Conservation (phyloP, 2,113 vertebrate genomes). For the Gasterosteus aculeatus region DNA sequence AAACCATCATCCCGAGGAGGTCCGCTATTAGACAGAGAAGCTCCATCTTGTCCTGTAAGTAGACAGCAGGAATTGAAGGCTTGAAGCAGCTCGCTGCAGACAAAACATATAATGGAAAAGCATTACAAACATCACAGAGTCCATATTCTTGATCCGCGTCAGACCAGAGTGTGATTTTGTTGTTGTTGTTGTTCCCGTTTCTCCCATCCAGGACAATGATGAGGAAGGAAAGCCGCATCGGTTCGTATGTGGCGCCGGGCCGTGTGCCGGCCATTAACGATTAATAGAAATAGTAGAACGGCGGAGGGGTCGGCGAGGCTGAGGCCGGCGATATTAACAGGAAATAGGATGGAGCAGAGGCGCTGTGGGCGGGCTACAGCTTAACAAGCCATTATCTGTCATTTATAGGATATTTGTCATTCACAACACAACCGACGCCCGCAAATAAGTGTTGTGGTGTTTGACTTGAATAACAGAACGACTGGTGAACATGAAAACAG, state of each 20-base stretch:
- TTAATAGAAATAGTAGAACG: conserved; percentile 59
- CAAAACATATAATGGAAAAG: neutral
- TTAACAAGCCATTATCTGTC: conserved; percentile 71
- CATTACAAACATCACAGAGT: neutral
- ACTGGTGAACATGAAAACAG: conserved; percentile 32
- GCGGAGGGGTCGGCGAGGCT: conserved; percentile 57
- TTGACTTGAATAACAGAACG: conserved; percentile 43
- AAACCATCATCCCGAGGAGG: conserved; percentile 1
- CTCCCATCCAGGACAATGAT: conserved; percentile 36
- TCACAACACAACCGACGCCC: conserved; percentile 61
- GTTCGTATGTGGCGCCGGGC: conserved; percentile 35
- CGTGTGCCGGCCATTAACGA: conserved; percentile 60
- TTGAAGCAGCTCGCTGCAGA: neutral
- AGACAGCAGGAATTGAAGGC: conserved; percentile 11
- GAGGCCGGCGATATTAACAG: conserved; percentile 64
- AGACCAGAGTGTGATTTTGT: conserved; percentile 28
- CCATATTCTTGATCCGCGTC: conserved; percentile 3
- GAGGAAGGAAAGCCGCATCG: conserved; percentile 31
- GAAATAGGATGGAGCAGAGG: conserved; percentile 66
- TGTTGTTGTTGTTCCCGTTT: conserved; percentile 17
- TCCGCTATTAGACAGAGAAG: conserved; percentile 16
- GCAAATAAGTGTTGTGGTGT: conserved; percentile 36
- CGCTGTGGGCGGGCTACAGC: conserved; percentile 54
- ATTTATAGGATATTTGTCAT: conserved; percentile 70
- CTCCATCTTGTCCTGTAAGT: conserved; percentile 2